A percentile compares a stretch with the other conserved stretches of the same genome.
Evolutionary conservation across 2,888 invertebrate genomes (phyloP).

Genomic region (Pyrgus malvae): DNA sequence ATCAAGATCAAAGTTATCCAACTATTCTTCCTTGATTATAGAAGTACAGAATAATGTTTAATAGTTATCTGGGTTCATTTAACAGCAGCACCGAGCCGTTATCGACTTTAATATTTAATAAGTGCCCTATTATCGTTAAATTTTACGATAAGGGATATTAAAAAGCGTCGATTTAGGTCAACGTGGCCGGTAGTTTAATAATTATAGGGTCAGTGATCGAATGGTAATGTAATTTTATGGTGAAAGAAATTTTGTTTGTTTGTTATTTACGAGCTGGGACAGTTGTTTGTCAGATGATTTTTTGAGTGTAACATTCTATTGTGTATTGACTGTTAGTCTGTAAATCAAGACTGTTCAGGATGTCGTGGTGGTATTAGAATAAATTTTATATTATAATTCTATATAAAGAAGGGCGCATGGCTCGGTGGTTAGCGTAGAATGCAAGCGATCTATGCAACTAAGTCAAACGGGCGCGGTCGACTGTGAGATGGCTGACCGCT

Average conservation of each 20-base stretch:
- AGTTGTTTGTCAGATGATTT: too few species aligned
- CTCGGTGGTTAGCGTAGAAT: too few species aligned
- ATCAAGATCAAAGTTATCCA: not conserved
- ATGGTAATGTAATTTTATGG: constrained; percentile 31
- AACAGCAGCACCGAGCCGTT: not conserved
- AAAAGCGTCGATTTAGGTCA: constrained; percentile 18
- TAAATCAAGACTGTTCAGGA: too few species aligned
- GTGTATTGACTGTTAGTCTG: too few species aligned
- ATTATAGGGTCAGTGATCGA: constrained; percentile 19
- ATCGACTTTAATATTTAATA: constrained; percentile 13
- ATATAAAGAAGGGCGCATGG: too few species aligned
- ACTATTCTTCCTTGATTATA: not conserved
- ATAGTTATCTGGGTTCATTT: constrained; percentile 2
- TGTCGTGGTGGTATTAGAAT: too few species aligned
- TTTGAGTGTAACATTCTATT: too few species aligned
- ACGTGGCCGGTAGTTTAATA: not conserved
- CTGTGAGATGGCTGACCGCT: too few species aligned
- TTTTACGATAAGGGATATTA: constrained; percentile 20
- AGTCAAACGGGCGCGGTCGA: too few species aligned
- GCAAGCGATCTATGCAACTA: too few species aligned
- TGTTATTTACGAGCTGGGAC: too few species aligned
- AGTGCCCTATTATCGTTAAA: constrained; percentile 19
- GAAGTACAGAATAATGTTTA: not conserved
- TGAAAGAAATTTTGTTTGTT: not conserved
- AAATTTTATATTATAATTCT: too few species aligned